Percentiles rank a stretch among this genome's conserved stretches.
Conservation (phyloP, 2,797 vertebrate species). For the Centroberyx gerrardi region DNA sequence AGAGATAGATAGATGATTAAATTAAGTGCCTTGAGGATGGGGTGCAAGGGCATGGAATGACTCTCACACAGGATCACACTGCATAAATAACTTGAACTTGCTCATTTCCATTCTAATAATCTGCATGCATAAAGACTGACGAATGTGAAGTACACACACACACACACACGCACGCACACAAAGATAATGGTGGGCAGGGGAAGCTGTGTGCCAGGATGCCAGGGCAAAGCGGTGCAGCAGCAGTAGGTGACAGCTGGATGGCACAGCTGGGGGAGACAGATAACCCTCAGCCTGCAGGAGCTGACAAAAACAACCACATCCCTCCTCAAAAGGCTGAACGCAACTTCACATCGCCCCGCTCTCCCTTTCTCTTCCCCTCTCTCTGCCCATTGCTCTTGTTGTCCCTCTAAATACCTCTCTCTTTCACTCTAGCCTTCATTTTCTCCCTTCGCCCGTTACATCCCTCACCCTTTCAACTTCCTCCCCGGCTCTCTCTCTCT, state of each 20-base stretch:
- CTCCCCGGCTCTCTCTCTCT: conserved; percentile 50
- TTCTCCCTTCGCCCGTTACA: conserved; percentile 48
- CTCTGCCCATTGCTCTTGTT: conserved; percentile 52
- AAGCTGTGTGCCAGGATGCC: conserved; percentile 63
- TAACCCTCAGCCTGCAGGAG: conserved; percentile 76
- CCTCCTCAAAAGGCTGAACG: conserved; percentile 68
- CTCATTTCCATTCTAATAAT: conserved; percentile 72
- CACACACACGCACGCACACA: conserved; percentile 31
- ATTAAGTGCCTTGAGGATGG: conserved; percentile 21
- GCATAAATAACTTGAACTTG: conserved; percentile 51
- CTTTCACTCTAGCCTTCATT: conserved; percentile 64
- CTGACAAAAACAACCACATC: conserved; percentile 69
- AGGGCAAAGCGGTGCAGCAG: conserved; percentile 65
- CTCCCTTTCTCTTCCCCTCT: conserved; percentile 45
- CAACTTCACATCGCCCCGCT: conserved; percentile 66
- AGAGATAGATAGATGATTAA: conserved; percentile 9
- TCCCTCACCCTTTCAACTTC: conserved; percentile 57
- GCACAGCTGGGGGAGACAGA: conserved; percentile 79
- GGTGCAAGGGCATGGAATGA: conserved; percentile 21
- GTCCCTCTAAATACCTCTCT: conserved; percentile 58
- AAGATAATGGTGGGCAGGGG: conserved; percentile 64
- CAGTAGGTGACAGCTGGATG: conserved; percentile 78
- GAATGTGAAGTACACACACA: conserved; percentile 47
- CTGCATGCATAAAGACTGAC: conserved; percentile 45
- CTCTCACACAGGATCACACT: conserved; percentile 27